Percentiles rank a stretch among this genome's conserved stretches.
Conservation (phyloP, 2,888 invertebrate genomes). For the Colostygia pectinataria region DNA sequence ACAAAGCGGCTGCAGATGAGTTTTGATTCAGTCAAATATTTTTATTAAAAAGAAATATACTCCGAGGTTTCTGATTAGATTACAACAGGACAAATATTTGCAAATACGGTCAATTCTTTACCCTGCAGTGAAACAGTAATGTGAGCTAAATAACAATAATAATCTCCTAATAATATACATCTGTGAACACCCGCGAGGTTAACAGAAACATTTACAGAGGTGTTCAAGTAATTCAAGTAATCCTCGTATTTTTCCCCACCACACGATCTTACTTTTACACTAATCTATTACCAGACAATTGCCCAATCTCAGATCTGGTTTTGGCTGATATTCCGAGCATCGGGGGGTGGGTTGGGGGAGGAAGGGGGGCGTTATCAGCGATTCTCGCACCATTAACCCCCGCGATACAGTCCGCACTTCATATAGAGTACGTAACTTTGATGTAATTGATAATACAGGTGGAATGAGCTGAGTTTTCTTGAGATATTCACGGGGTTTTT, state of each 20-base stretch:
- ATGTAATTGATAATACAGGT: constrained; percentile 61
- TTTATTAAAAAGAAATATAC: no score
- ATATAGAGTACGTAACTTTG: constrained; percentile 66
- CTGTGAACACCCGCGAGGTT: no score
- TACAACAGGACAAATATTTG: no score
- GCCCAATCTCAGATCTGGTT: constrained; percentile 65
- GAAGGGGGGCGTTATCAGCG: constrained; percentile 59
- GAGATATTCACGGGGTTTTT: neutral
- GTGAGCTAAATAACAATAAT: no score
- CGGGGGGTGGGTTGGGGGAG: constrained; percentile 24
- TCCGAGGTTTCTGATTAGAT: no score
- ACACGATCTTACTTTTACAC: constrained; percentile 36
- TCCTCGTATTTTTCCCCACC: constrained; percentile 18
- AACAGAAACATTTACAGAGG: no score
- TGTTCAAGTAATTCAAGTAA: no score
- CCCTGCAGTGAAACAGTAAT: no score
- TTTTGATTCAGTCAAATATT: no score
- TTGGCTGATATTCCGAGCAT: constrained; percentile 49
- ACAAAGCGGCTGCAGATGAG: no score
- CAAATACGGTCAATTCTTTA: no score
- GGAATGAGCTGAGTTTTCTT: constrained; percentile 34
- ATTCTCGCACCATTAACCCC: constrained; percentile 74
- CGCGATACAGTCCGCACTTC: constrained; percentile 76
- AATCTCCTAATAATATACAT: no score
- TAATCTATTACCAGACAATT: constrained; percentile 73